Evolutionary conservation across 2,113 vertebrate genomes (phyloP), one percentile per base, ranked within the genome.

Genomic region (Orthochromis indermauri): DNA sequence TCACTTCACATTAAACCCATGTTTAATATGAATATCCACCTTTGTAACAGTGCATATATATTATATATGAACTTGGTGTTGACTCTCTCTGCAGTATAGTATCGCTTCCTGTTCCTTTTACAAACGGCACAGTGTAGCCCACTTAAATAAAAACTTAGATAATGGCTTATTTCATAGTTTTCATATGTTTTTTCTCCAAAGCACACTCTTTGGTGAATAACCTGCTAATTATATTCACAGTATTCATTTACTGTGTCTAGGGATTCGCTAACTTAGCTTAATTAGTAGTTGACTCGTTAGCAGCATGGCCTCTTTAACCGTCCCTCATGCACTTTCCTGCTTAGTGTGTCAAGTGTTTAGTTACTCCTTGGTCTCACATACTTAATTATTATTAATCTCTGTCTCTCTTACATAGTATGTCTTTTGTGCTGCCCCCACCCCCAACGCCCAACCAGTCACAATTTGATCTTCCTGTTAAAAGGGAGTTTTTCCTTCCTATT

Each of bases 121-220:
- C 59, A 54, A 1, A 21, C 1, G 5, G n/a, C n/a, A 33, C 16
- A 0, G 5, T 63, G 28, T 33, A 63, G 59, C 31, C 17, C 0
- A 63, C 31, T 63, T 63, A 63, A 35, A 63, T n/a, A 35, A 19
- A 11, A 63, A 35, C 0, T 35, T n/a, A 63, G 59, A 11, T 63
- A 63, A 35, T 63, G 10, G 31, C 17, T 63, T 63, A 63, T 63
- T 63, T 63, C 17, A 63, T 63, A n/a, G 10, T 35, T 35, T 63
- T n/a, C 17, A n/a, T 10, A 63, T 35, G 59, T 11, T 63, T 33
- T 19, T 63, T 63, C 16, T n/a, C 59, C 59, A 63, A 63, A 63
- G 4, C 28, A 33, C 28, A 63, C 28, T 63, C 28, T 33, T 63
- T 63, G 10, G 31, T 63, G 31, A 63, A 35, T 35, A 63, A 35